A percentile compares a stretch with the other conserved stretches of the same genome.
These are phyloP conservation scores for Mesoligia furuncula DNA, from an alignment of 2,888 invertebrate species.

Conservation along the genomic window DNA sequence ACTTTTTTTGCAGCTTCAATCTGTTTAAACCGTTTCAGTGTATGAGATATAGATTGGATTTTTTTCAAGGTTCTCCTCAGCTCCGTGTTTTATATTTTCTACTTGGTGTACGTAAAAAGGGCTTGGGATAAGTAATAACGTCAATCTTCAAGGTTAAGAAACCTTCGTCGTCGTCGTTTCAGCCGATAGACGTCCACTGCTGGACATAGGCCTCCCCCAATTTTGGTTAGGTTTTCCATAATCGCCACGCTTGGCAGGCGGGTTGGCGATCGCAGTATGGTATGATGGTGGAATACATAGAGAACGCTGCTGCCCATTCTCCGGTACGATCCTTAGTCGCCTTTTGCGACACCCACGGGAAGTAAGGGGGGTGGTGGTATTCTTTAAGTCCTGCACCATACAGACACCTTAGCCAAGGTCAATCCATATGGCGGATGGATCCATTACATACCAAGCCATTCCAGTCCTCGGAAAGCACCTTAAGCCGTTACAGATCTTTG, in stretches of 20 bases:
- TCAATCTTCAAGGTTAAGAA: neutral
- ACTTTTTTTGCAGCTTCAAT: conserved; percentile 38
- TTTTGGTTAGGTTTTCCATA: too few species aligned
- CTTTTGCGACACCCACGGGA: too few species aligned
- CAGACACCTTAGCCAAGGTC: neutral
- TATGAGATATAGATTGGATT: conserved; percentile 48
- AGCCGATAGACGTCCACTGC: too few species aligned
- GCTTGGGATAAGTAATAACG: neutral
- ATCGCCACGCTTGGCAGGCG: too few species aligned
- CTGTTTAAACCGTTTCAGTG: conserved; percentile 34
- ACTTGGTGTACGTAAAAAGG: neutral
- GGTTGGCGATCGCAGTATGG: too few species aligned
- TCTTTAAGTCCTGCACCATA: too few species aligned
- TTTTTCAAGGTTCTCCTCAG: neutral
- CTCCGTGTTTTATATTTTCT: neutral
- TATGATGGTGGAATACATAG: too few species aligned
- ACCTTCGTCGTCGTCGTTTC: too few species aligned
- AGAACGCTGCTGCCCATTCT: too few species aligned
- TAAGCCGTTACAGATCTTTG: neutral
- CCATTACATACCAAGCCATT: neutral
- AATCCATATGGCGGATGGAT: neutral
- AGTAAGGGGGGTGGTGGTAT: too few species aligned
- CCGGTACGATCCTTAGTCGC: too few species aligned
- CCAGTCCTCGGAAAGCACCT: neutral
- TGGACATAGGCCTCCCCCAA: too few species aligned